phyloP scores from a whole-genome alignment of 92 coral and sea anemone genomes.

The Isaurus tuberculatus region DNA sequence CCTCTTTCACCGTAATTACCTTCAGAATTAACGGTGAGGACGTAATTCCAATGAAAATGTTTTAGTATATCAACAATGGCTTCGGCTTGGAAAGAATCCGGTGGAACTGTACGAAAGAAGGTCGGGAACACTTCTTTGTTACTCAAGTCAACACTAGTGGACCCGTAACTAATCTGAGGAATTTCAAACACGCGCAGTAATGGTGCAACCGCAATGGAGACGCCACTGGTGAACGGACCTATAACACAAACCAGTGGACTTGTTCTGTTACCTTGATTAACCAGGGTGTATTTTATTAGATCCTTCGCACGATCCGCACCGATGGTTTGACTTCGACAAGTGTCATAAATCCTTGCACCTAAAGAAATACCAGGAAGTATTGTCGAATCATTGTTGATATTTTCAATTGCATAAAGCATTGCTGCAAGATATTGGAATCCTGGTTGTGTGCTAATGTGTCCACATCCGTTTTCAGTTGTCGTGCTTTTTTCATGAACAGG shows the following conservation, averaged over 20 bases:
- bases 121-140: slow-evolving; percentile 84
- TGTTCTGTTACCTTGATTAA: slow-evolving; percentile 20
- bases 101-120: slow-evolving; percentile 94
- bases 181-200: slow-evolving; percentile 91
- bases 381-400: slow-evolving; percentile 79
- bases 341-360: slow-evolving; percentile 92
- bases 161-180: slow-evolving; percentile 95
- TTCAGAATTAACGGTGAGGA: slow-evolving; percentile 74
- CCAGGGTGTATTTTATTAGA: slow-evolving; percentile 80
- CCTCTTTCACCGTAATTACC: slow-evolving; percentile 90
- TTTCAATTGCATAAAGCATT: slow-evolving; percentile 87
- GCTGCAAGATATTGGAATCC: slow-evolving; percentile 94
- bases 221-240: slow-evolving; percentile 91
- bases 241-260: slow-evolving; percentile 78
- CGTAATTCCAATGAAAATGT: slow-evolving; percentile 86
- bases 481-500: slow-evolving; percentile 81
- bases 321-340: slow-evolving; percentile 95
- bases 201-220: slow-evolving; percentile 92
- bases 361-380: slow-evolving; percentile 84
- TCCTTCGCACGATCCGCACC: slow-evolving; percentile 95
- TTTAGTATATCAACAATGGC: slow-evolving; percentile 80
- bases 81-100: slow-evolving; percentile 90
- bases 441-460: slow-evolving; percentile 80
- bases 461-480: slow-evolving; percentile 83
- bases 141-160: slow-evolving; percentile 90